Evolutionary conservation across 2,797 vertebrate genomes (phyloP), one percentile per base, ranked within the genome.

Genomic region (Micropoecilia bifurca): DNA sequence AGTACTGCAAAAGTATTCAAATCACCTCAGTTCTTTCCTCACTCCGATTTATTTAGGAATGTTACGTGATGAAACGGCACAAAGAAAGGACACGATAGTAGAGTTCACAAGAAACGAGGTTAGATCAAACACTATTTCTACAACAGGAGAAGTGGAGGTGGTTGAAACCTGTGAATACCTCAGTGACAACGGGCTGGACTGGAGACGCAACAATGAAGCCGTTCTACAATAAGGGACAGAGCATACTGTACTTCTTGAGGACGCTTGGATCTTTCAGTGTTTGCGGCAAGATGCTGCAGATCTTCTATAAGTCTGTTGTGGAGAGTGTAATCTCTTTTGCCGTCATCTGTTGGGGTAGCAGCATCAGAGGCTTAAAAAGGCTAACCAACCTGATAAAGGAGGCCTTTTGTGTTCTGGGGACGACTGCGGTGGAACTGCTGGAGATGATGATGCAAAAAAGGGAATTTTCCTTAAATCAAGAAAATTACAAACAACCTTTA

Each of bases 1-100:
- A 90, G 80, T 80, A 87, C 0, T 43, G 39, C 22, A n/a, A 69
- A 69, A 69, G 39, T 69, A 41, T 39, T 39, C 63, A 61, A 14
- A 68, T 59, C 25, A 8, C 55, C n/a, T 59, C 0, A 5, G 22
- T 25, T 6, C 13, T 69, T 69, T 2, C 10, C 36, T 41, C 3
- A 12, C 39, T 41, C 6, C 22, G 3, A 13, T 13, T 39, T n/a
- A 18, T 69, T 68, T 12, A 0, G 6, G 2, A 41, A 10, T 41
- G 41, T 25, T 2, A 25, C 4, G 7, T 22, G 20, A 68, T 41
- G 12, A 39, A 25, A 8, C 16, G 25, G 20, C 36, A 13, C 2
- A 43, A 13, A 22, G 33, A 39, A 59, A 59, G 4, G n/a, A 59
- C 5, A 59, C 28, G 12, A 28, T 6, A 30, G n/a, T 59, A 59